A percentile compares a stretch with the other conserved stretches of the same genome.
Evolutionary conservation across 2,797 vertebrate species (phyloP).

Genomic region (Melanotaenia trifasciata): DNA sequence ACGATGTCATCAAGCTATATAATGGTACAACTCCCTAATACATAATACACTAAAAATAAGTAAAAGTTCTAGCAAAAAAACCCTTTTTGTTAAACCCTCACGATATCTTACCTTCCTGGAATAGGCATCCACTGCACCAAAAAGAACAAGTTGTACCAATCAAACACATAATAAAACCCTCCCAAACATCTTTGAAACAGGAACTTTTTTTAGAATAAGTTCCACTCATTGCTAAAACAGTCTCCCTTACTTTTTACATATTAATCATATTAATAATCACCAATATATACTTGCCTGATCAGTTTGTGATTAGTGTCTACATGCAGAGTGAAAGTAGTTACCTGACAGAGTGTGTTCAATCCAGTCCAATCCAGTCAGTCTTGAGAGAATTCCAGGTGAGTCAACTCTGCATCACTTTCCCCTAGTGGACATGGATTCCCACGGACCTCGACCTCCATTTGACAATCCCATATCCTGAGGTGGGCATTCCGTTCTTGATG

Average conservation of each 20-base stretch:
- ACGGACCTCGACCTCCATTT: not conserved
- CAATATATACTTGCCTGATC: not conserved
- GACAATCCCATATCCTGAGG: no score
- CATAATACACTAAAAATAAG: no score
- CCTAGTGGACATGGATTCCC: not conserved
- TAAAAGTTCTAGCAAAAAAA: no score
- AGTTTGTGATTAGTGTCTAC: slow-evolving; percentile 1
- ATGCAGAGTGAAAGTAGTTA: slow-evolving; percentile 2
- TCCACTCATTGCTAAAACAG: no score
- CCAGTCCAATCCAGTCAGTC: not conserved
- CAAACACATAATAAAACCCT: not conserved
- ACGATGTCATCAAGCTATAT: no score
- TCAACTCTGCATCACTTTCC: slow-evolving; percentile 8
- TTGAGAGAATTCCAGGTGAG: not conserved
- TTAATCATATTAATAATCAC: no score
- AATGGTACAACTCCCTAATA: no score
- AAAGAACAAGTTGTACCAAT: not conserved
- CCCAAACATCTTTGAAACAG: not conserved
- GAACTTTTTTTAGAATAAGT: not conserved
- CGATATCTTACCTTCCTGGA: no score
- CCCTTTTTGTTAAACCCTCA: no score
- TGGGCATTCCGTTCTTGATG: no score
- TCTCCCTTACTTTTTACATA: no score
- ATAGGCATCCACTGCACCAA: no score
- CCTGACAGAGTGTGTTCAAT: slow-evolving; percentile 3